Percentiles rank a stretch among this genome's conserved stretches.
These are phyloP conservation scores for Drosophila neocordata DNA, from an alignment of 1,140 invertebrate species.

Conservation along the genomic window DNA sequence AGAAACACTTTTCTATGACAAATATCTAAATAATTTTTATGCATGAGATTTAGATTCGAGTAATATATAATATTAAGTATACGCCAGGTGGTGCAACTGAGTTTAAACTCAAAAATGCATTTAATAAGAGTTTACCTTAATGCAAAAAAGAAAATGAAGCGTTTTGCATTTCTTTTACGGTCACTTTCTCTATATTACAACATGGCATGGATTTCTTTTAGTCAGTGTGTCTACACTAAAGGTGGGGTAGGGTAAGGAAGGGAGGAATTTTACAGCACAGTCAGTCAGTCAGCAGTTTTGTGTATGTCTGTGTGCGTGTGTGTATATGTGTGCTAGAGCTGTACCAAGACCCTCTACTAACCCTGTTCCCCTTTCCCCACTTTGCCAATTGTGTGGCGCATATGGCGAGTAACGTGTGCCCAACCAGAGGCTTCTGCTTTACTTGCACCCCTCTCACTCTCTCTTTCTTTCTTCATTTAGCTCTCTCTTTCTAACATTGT, in stretches of 20 bases:
- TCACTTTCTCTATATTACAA: background rate
- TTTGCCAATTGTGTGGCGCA: conserved; percentile 42
- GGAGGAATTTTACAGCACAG: conserved; percentile 32
- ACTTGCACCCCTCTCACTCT: background rate
- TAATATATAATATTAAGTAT: background rate
- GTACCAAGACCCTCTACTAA: background rate
- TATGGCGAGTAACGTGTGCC: conserved; percentile 69
- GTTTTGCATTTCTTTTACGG: background rate
- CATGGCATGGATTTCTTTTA: background rate
- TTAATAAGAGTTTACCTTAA: background rate
- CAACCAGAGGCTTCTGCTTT: conserved; percentile 10
- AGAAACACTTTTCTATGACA: too few relatives aligned
- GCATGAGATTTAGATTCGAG: background rate
- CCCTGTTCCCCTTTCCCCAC: background rate
- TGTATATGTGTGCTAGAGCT: background rate
- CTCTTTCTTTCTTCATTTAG: background rate
- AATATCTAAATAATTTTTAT: too few relatives aligned
- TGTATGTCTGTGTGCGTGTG: too few relatives aligned
- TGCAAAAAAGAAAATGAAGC: background rate
- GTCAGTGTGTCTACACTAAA: conserved; percentile 35
- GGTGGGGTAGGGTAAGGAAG: conserved; percentile 7
- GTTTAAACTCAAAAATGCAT: background rate
- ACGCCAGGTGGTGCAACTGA: background rate
- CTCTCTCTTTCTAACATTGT: background rate
- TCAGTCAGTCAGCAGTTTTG: conserved; percentile 49